These are phyloP conservation scores for Leptinotarsa defecta DNA, from an alignment of 1,140 invertebrate genomes.

Conservation along the genomic window DNA sequence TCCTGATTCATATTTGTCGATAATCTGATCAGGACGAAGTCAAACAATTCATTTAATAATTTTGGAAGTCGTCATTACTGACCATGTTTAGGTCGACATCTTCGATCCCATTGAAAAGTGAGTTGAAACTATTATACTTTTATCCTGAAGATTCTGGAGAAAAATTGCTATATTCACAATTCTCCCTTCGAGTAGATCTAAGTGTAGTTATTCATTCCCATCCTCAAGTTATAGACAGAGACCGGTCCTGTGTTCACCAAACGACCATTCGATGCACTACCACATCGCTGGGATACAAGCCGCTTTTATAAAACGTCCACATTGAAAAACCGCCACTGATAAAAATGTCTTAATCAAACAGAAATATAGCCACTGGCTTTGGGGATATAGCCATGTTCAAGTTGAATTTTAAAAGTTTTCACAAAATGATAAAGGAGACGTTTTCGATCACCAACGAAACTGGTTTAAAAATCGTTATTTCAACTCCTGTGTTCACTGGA, in stretches of 20 bases:
- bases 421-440: slow-evolving; percentile 15
- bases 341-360: slow-evolving; percentile 31
- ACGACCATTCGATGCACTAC: slow-evolving; percentile 14
- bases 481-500: neutral
- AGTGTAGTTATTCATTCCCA: no score
- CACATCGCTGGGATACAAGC: slow-evolving; percentile 10
- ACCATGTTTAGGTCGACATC: no score
- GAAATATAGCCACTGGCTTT: slow-evolving; percentile 27
- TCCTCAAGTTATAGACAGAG: no score
- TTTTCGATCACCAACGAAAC: slow-evolving; percentile 8
- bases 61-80: no score
- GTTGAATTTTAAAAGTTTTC: slow-evolving; percentile 23
- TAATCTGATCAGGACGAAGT: no score
- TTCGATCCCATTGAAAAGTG: no score
- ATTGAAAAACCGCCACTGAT: slow-evolving; percentile 27
- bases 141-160: no score
- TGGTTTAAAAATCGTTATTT: slow-evolving; percentile 2
- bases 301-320: slow-evolving; percentile 26
- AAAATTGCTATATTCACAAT: no score
- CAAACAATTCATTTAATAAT: no score
- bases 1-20: no score
- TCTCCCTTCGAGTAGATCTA: no score
- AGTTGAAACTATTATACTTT: no score
- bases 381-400: slow-evolving; percentile 17
- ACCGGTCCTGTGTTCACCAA: neutral